A percentile compares a stretch with the other conserved stretches of the same genome.
Conservation (phyloP, 2,888 invertebrate genomes). For the Neuroscelio doddi region DNA sequence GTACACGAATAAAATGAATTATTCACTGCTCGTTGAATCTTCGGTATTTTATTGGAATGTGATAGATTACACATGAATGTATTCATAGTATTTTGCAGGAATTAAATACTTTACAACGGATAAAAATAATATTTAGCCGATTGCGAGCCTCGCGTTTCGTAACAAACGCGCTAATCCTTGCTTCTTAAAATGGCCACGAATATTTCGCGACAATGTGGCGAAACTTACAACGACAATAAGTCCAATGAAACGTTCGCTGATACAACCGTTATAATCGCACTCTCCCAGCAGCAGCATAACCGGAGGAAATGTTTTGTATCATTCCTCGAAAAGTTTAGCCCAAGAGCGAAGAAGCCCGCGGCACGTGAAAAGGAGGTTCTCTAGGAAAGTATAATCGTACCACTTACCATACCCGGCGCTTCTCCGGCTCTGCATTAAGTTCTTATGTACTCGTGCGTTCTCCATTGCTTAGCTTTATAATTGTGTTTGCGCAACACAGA, state of each 20-base stretch:
- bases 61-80: constrained; percentile 33
- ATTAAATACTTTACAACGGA: constrained; percentile 20
- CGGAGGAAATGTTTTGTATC: constrained; percentile 32
- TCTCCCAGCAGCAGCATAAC: constrained; percentile 3
- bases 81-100: constrained; percentile 27
- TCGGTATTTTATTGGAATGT: constrained; percentile 40
- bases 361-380: constrained; percentile 41
- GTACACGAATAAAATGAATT: constrained; percentile 29
- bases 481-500: constrained; percentile 62
- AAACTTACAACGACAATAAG: too few species aligned
- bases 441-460: constrained; percentile 36
- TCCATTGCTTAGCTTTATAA: constrained; percentile 48
- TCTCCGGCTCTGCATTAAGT: constrained; percentile 41
- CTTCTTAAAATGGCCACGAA: too few species aligned
- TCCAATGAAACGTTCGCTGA: neutral
- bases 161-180: too few species aligned
- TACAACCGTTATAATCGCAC: too few species aligned
- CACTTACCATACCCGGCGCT: constrained; percentile 58
- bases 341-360: constrained; percentile 22
- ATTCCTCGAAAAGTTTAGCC: constrained; percentile 37
- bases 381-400: constrained; percentile 65
- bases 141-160: too few species aligned
- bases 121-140: neutral
- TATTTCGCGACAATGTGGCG: too few species aligned
- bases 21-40: constrained; percentile 35